phyloP scores from a whole-genome alignment of 2,113 vertebrate genomes.

The Megaleporinus macrocephalus region DNA sequence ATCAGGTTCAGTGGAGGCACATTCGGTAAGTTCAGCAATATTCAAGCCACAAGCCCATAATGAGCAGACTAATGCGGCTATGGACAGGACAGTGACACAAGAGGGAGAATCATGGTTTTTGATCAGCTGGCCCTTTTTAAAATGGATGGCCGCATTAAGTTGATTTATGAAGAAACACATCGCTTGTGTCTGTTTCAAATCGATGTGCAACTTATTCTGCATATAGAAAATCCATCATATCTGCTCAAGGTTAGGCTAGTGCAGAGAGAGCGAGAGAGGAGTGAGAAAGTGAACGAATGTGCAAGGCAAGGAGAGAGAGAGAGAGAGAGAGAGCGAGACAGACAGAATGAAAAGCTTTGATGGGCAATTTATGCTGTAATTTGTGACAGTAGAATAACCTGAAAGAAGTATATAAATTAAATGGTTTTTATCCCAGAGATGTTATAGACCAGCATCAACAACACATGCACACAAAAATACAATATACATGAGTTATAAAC shows the following conservation, averaged over 20 bases:
- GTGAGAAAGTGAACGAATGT: neutral
- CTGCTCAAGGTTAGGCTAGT: conserved; percentile 17
- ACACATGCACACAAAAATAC: neutral
- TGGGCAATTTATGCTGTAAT: conserved; percentile 2
- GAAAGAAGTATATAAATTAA: conserved; percentile 35
- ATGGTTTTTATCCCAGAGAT: conserved; percentile 1
- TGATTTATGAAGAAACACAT: conserved; percentile 42
- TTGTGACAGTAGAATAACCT: conserved; percentile 30
- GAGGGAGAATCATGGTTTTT: conserved; percentile 1
- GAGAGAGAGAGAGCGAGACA: neutral
- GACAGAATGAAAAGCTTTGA: neutral
- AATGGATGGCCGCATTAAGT: conserved; percentile 32
- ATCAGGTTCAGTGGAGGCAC: neutral
- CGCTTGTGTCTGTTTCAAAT: conserved; percentile 25
- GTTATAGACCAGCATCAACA: conserved; percentile 1
- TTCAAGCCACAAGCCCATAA: neutral
- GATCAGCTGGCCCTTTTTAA: conserved; percentile 33
- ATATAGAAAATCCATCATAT: conserved; percentile 46
- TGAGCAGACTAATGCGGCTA: conserved; percentile 9
- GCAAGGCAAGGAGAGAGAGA: neutral
- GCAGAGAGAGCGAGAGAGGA: neutral
- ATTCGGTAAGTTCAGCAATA: neutral
- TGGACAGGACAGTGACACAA: neutral
- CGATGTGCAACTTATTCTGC: conserved; percentile 19
- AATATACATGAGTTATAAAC: too few relatives aligned